These are phyloP conservation scores for Bombus difficillimus DNA, from an alignment of 1,140 invertebrate species.

Conservation along the genomic window DNA sequence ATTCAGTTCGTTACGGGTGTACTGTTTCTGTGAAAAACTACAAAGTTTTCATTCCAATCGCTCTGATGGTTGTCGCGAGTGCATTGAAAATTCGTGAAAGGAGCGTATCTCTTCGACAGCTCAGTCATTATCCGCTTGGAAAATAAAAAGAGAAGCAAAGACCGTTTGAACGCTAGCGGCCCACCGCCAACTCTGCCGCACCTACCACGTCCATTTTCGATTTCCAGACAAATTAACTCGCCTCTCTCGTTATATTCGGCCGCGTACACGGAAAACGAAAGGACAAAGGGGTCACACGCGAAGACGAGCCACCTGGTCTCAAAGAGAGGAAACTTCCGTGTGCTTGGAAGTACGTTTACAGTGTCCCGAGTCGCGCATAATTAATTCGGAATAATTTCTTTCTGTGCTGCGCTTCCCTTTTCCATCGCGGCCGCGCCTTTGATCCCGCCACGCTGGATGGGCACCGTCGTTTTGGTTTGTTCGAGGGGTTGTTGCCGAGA, in stretches of 20 bases:
- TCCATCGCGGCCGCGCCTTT: slow-evolving; percentile 17
- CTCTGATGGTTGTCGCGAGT: not conserved
- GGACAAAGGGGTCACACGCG: slow-evolving; percentile 12
- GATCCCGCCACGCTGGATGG: slow-evolving; percentile 18
- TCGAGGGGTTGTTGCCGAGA: slow-evolving; percentile 23
- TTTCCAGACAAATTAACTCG: slow-evolving; percentile 30
- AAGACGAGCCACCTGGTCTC: slow-evolving; percentile 9
- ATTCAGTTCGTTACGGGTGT: too few species aligned
- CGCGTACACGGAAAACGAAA: slow-evolving; percentile 2
- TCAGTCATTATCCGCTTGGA: not conserved
- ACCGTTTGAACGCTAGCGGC: too few species aligned
- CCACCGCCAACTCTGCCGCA: not conserved
- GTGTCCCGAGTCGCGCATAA: slow-evolving; percentile 45
- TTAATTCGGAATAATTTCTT: slow-evolving; percentile 57
- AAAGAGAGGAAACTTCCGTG: slow-evolving; percentile 4
- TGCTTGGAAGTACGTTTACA: slow-evolving; percentile 10
- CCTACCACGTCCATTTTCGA: not conserved
- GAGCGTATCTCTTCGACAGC: too few species aligned
- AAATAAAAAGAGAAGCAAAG: not conserved
- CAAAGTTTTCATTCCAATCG: not conserved
- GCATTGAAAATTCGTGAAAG: not conserved
- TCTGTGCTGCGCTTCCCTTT: slow-evolving; percentile 14
- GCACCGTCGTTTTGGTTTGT: not conserved
- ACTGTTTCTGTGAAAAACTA: not conserved
- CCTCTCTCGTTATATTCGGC: not conserved